Evolutionary conservation across 2,888 invertebrate genomes (phyloP).

Genomic region (Volucella inanis): DNA sequence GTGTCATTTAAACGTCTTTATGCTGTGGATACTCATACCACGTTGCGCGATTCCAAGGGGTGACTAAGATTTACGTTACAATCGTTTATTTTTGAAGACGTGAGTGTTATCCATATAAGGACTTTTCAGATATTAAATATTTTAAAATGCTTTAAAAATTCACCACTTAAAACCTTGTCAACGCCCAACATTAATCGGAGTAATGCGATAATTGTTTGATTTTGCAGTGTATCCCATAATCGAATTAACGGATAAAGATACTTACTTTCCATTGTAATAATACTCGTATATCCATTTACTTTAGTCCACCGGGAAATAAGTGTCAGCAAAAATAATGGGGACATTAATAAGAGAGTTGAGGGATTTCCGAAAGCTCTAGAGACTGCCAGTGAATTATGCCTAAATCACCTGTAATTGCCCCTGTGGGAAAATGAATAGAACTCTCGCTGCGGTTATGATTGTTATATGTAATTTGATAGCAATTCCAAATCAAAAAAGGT

Average conservation of each 20-base stretch:
- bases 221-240: too few species aligned
- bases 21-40: constrained; percentile 47
- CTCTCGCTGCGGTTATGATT: not conserved
- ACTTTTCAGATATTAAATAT: not conserved
- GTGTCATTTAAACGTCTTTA: constrained; percentile 65
- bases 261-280: not conserved
- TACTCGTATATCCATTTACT: not conserved
- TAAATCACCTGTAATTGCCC: constrained; percentile 16
- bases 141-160: not conserved
- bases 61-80: constrained; percentile 44
- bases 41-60: constrained; percentile 1
- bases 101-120: not conserved
- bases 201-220: too few species aligned
- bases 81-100: not conserved
- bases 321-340: not conserved
- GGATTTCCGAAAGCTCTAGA: not conserved
- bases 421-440: not conserved
- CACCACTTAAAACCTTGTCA: not conserved
- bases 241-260: not conserved
- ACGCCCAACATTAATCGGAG: too few species aligned
- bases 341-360: not conserved
- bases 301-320: not conserved
- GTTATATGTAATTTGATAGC: too few species aligned
- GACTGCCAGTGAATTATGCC: not conserved
- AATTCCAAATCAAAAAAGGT: too few species aligned